A percentile compares a stretch with the other conserved stretches of the same genome.
Evolutionary conservation across 2,797 vertebrate genomes (phyloP).

Genomic region (Amphiprion clarkii): DNA sequence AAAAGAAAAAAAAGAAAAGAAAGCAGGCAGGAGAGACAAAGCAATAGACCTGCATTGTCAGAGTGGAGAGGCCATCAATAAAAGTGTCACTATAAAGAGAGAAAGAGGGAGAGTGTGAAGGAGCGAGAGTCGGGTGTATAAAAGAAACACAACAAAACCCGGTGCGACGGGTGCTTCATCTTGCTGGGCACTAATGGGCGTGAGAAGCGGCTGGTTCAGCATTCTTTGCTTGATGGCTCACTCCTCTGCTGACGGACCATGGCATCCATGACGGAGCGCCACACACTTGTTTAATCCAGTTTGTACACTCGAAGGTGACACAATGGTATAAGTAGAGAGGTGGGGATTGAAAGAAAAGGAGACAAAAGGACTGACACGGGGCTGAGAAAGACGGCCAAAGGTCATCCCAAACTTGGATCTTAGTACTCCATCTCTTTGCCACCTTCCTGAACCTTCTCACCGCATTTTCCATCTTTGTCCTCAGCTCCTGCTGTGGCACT

Average conservation of each 20-base stretch:
- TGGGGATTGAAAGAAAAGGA: slow-evolving; percentile 16
- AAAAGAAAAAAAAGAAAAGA: slow-evolving; percentile 38
- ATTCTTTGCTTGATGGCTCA: slow-evolving; percentile 77
- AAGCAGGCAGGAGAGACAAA: slow-evolving; percentile 64
- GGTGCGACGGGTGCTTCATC: slow-evolving; percentile 74
- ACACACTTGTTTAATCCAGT: slow-evolving; percentile 87
- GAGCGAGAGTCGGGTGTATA: slow-evolving; percentile 64
- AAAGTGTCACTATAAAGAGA: slow-evolving; percentile 71
- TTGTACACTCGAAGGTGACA: slow-evolving; percentile 76
- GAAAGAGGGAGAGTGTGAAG: slow-evolving; percentile 62
- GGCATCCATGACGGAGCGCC: slow-evolving; percentile 82
- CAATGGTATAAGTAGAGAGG: slow-evolving; percentile 39
- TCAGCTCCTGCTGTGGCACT: slow-evolving; percentile 21
- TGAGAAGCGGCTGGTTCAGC: slow-evolving; percentile 74
- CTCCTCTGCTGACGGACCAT: slow-evolving; percentile 69
- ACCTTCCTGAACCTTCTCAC: slow-evolving; percentile 24
- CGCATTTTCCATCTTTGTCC: slow-evolving; percentile 51
- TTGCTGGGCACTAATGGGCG: slow-evolving; percentile 72
- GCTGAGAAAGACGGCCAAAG: slow-evolving; percentile 41
- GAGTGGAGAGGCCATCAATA: slow-evolving; percentile 82
- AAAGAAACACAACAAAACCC: slow-evolving; percentile 77
- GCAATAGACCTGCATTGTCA: slow-evolving; percentile 77
- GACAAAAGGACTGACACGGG: slow-evolving; percentile 22
- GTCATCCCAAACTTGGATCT: slow-evolving; percentile 52
- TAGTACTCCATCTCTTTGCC: slow-evolving; percentile 28